Evolutionary conservation across 2,797 vertebrate species (phyloP).

Genomic region (Syngnathus acus): DNA sequence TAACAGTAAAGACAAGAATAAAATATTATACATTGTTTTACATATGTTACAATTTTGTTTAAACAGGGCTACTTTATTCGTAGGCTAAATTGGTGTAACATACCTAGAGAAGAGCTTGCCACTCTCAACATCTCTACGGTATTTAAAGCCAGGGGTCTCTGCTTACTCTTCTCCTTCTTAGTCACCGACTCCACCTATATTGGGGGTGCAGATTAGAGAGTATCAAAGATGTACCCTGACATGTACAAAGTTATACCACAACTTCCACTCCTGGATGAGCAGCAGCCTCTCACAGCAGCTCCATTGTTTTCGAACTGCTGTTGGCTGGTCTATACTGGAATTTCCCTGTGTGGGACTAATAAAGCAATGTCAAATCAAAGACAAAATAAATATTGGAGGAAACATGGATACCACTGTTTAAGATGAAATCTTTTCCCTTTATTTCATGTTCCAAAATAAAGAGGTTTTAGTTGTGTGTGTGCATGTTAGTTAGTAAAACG

Average conservation of each 20-base stretch:
- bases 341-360: no score
- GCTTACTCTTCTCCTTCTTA: constrained; percentile 94
- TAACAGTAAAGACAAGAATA: neutral
- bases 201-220: neutral
- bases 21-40: no score
- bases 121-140: constrained; percentile 98
- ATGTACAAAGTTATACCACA: neutral
- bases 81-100: neutral
- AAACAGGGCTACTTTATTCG: neutral
- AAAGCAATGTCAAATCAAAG: no score
- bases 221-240: neutral
- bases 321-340: no score
- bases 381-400: neutral
- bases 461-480: no score
- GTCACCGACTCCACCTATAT: constrained; percentile 86
- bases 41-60: neutral
- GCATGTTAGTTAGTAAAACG: no score
- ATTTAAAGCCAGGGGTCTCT: constrained; percentile 91
- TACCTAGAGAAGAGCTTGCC: constrained; percentile 89
- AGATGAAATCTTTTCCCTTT: no score
- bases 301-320: no score
- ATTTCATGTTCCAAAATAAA: no score
- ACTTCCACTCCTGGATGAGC: neutral
- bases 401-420: neutral
- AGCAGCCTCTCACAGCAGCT: no score